Percentiles rank a stretch among this genome's conserved stretches.
phyloP scores from a whole-genome alignment of 2,113 vertebrate species.

The Ancistrus triradiatus region DNA sequence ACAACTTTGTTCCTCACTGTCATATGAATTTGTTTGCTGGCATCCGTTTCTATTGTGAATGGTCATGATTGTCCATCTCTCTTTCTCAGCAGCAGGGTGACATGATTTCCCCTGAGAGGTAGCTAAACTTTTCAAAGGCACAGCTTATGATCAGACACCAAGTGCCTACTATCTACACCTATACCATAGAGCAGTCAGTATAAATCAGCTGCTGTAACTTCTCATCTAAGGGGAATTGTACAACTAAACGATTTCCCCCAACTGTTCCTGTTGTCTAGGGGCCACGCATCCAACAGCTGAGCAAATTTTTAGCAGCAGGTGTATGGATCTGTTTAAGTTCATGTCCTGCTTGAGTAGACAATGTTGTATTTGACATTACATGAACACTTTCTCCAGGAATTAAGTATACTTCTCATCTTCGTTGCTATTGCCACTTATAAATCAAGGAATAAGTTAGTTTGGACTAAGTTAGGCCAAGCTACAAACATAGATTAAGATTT shows the following conservation, averaged over 20 bases:
- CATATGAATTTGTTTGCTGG: constrained; percentile 48
- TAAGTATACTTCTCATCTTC: too few species aligned
- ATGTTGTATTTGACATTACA: neutral
- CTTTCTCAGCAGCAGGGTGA: constrained; percentile 33
- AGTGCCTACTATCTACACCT: constrained; percentile 34
- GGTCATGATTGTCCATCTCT: constrained; percentile 41
- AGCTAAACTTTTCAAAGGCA: too few species aligned
- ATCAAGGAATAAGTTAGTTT: too few species aligned
- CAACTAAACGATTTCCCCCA: constrained; percentile 8
- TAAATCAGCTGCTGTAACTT: constrained; percentile 27
- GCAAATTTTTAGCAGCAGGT: constrained; percentile 23
- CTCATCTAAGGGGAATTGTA: constrained; percentile 5
- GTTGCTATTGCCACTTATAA: too few species aligned
- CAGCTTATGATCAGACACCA: constrained; percentile 13
- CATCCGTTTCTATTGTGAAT: constrained; percentile 51
- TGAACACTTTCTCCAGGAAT: neutral
- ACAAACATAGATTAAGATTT: too few species aligned
- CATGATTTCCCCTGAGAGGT: constrained; percentile 49
- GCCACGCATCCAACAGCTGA: constrained; percentile 21
- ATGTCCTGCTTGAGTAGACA: neutral
- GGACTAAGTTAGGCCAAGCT: too few species aligned
- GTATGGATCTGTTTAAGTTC: neutral
- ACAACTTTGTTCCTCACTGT: constrained; percentile 69
- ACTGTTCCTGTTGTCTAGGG: constrained; percentile 12
- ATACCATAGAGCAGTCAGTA: constrained; percentile 43